These are phyloP conservation scores for Apteryx mantelli DNA, from an alignment of 2,113 vertebrate genomes.

Conservation along the genomic window DNA sequence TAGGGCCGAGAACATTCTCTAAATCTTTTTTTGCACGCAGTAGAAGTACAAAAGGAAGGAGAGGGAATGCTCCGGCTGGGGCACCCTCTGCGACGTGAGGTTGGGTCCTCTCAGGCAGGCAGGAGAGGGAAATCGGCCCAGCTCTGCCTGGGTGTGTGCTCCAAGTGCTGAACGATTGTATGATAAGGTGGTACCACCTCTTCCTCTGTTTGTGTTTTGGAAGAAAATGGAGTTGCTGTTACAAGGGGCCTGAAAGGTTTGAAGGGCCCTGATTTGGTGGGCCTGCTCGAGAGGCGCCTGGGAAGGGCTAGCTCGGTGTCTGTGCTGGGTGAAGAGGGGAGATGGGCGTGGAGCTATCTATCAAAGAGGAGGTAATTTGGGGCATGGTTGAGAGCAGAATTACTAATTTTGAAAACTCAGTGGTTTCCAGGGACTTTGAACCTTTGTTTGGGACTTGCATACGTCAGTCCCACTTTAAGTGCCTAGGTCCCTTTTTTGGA, in stretches of 20 bases:
- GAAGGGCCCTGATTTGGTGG: not conserved
- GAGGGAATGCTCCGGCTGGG: not conserved
- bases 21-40: not conserved
- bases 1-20: not conserved
- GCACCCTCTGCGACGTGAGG: not conserved
- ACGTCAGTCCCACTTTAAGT: conserved; percentile 60
- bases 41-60: not conserved
- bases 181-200: conserved; percentile 48
- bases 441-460: conserved; percentile 50
- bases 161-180: not conserved
- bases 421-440: conserved; percentile 44
- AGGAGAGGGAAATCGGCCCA: not conserved
- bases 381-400: not conserved
- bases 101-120: not conserved
- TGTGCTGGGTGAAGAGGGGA: not conserved
- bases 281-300: not conserved
- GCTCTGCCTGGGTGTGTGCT: conserved; percentile 50
- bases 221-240: not conserved
- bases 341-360: not conserved
- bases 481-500: conserved; percentile 65
- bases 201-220: conserved; percentile 64
- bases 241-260: not conserved
- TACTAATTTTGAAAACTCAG: conserved; percentile 16
- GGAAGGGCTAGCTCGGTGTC: not conserved
- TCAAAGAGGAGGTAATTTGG: not conserved